Base-by-base conservation (phyloP, 1,140 invertebrate species). In the Muscidifurax raptorellus region DNA sequence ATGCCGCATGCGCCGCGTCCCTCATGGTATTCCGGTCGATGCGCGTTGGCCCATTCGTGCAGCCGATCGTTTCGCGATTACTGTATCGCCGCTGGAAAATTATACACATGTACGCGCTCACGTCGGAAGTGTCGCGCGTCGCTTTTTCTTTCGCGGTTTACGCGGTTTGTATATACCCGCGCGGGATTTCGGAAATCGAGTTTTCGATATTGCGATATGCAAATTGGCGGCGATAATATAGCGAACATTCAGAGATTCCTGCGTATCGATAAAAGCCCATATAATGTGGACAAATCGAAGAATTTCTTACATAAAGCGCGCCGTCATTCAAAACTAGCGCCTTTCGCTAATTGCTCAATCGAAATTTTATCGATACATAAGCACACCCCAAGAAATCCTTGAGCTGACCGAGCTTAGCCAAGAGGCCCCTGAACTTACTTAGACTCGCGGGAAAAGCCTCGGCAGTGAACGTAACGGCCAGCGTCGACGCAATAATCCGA, bases 381-480 rank as follows among this genome's bases (percentile, higher is more conserved):
- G 12, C 1, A 18, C 52, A 59, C 52, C 52, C 52, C 52, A 7
- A 59, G 18, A 59, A n/a, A 59, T 59, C 52, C 52, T 59, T 59
- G 52, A 59, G 52, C 52, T 59, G 52, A 59, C 52, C 52, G 22
- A 59, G 71, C 71, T n/a, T 74, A 36, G 30, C 52, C 47, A 82
- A 81, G n/a, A 74, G 85, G 89, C 83, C 90, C 90, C 79, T 91
- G 90, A 90, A 91, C 90, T 90, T 90, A 87, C 83, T 5, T 81
- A 40, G 36, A 59, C 18, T 7, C 18, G 4, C 69, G 85, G 82
- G 83, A 84, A 86, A 88, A 89, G 88, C 89, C 90, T 90, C 89
- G 89, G 87, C 88, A 90, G 88, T 90, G 90, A 90, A 90, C 80
- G 89, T 86, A 88, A 88, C 32, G 4, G 4, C 32, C 32, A 7